Percentiles rank a stretch among this genome's conserved stretches.
Conservation (phyloP, 2,888 invertebrate genomes). For the Nemurella pictetii region DNA sequence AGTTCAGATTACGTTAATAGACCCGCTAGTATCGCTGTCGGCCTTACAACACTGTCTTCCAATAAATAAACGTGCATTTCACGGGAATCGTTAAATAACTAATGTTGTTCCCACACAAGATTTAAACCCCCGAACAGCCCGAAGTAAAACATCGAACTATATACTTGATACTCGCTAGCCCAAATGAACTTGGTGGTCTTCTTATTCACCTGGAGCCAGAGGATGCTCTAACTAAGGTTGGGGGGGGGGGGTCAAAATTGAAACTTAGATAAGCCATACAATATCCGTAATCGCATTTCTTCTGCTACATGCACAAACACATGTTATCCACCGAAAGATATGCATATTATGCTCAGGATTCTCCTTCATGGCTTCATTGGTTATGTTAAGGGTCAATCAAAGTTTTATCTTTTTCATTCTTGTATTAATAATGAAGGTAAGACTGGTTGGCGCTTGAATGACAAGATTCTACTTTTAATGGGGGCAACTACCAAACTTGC, state of each 20-base stretch:
- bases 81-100: not conserved
- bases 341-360: not conserved
- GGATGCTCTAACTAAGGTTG: not conserved
- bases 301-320: not conserved
- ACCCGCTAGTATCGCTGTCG: not conserved
- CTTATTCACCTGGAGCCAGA: not conserved
- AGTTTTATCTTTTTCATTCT: too few species aligned
- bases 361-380: not conserved
- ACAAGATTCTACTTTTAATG: too few species aligned
- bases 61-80: not conserved
- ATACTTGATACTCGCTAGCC: too few species aligned
- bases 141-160: not conserved
- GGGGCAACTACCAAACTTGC: too few species aligned
- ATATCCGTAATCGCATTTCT: not conserved
- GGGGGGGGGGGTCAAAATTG: not conserved
- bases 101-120: not conserved
- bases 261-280: not conserved
- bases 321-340: not conserved
- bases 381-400: too few species aligned
- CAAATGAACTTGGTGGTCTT: not conserved
- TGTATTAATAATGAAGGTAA: too few species aligned
- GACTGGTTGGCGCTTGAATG: too few species aligned
- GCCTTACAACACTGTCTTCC: not conserved
- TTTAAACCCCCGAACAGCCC: not conserved
- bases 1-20: not conserved